A percentile compares a stretch with the other conserved stretches of the same genome.
Evolutionary conservation across 2,888 invertebrate genomes (phyloP).

Genomic region (Trissoscelio sp.): DNA sequence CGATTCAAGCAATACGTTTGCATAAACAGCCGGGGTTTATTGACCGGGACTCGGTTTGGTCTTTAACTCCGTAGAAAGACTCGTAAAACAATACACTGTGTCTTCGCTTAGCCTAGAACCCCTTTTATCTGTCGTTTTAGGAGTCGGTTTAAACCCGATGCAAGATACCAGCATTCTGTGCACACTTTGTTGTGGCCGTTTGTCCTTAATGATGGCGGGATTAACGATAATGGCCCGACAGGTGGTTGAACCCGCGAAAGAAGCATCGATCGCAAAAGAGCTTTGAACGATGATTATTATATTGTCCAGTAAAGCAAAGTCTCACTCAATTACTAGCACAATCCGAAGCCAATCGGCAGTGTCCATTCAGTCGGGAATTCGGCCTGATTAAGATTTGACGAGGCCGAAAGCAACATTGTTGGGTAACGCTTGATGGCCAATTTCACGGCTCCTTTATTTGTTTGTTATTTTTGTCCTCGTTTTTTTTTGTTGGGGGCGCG

Average conservation of each 20-base stretch:
- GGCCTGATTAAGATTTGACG: slow-evolving; percentile 56
- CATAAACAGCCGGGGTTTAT: slow-evolving; percentile 37
- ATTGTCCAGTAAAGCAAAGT: slow-evolving; percentile 18
- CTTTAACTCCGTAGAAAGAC: slow-evolving; percentile 21
- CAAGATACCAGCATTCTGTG: slow-evolving; percentile 1
- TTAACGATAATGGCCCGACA: slow-evolving; percentile 55
- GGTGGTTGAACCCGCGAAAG: slow-evolving; percentile 54
- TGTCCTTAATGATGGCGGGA: slow-evolving; percentile 40
- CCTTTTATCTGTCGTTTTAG: slow-evolving; percentile 28
- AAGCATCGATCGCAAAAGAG: not conserved
- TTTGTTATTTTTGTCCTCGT: slow-evolving; percentile 1
- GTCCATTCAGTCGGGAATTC: slow-evolving; percentile 30
- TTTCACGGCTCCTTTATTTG: slow-evolving; percentile 33
- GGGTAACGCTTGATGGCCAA: slow-evolving; percentile 36
- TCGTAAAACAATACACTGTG: slow-evolving; percentile 41
- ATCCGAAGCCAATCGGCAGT: slow-evolving; percentile 34
- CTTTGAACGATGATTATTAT: slow-evolving; percentile 12
- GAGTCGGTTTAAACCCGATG: slow-evolving; percentile 22
- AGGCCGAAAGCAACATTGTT: slow-evolving; percentile 31
- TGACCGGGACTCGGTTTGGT: slow-evolving; percentile 5
- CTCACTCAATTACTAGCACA: slow-evolving; percentile 45
- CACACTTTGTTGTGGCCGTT: slow-evolving; percentile 26
- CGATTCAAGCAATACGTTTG: slow-evolving; percentile 21
- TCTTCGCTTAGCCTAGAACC: not conserved
- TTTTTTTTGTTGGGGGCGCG: not conserved